Evolutionary conservation across 1,140 invertebrate species (phyloP).

Genomic region (Sycobia sp.): DNA sequence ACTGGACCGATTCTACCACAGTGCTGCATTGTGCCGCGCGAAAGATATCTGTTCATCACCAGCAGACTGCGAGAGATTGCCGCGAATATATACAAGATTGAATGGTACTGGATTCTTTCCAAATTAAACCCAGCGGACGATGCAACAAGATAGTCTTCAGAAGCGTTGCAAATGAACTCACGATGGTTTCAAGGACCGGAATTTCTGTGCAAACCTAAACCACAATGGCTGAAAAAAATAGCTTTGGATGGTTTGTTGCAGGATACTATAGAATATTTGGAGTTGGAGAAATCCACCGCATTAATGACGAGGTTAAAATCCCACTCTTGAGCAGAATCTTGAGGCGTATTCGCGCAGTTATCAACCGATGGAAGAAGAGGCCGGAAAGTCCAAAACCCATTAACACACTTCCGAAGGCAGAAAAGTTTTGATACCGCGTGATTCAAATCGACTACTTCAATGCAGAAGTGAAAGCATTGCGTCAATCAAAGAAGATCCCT

Average conservation of each 20-base stretch:
- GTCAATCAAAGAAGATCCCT: neutral
- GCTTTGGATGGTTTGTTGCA: neutral
- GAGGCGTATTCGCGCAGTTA: too few species aligned
- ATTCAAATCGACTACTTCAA: neutral
- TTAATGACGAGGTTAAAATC: too few species aligned
- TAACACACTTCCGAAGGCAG: too few species aligned
- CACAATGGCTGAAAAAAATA: slow-evolving; percentile 17
- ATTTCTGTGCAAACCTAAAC: slow-evolving; percentile 26
- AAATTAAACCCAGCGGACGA: slow-evolving; percentile 47
- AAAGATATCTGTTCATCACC: slow-evolving; percentile 40
- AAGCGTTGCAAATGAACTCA: neutral
- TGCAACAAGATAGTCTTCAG: slow-evolving; percentile 29
- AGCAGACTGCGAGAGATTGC: slow-evolving; percentile 45
- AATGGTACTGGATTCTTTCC: slow-evolving; percentile 46
- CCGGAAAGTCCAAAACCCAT: too few species aligned
- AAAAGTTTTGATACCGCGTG: neutral
- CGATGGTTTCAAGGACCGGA: slow-evolving; percentile 28
- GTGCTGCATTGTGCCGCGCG: slow-evolving; percentile 44
- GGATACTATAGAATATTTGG: neutral
- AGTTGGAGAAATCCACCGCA: too few species aligned
- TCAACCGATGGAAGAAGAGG: too few species aligned
- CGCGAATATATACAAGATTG: slow-evolving; percentile 35
- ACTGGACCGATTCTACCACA: slow-evolving; percentile 24
- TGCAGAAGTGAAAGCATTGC: neutral
- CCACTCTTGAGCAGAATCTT: too few species aligned